Percentiles rank a stretch among this genome's conserved stretches.
These are phyloP conservation scores for Meiosimyza platycephala DNA, from an alignment of 2,888 invertebrate genomes.

Conservation along the genomic window DNA sequence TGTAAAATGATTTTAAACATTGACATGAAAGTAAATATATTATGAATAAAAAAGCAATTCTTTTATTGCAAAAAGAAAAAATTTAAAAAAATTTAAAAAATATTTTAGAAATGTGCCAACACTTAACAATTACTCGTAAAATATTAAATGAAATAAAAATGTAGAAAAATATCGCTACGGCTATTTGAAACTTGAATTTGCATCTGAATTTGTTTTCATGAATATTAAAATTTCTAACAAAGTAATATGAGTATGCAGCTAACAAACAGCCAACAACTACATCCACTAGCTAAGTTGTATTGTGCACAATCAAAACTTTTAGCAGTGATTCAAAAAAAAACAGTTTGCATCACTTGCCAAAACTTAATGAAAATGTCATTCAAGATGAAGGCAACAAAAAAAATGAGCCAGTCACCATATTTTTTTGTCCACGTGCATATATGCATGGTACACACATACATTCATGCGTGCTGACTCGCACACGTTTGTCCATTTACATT, in stretches of 20 bases:
- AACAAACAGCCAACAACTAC: background rate
- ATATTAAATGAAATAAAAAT: constrained; percentile 3
- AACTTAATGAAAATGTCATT: constrained; percentile 26
- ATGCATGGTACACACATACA: too few relatives aligned
- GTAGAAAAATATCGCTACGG: background rate
- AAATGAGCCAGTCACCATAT: too few relatives aligned
- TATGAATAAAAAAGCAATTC: background rate
- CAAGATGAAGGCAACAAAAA: constrained; percentile 1
- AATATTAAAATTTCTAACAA: constrained; percentile 7
- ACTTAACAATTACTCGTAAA: constrained; percentile 12
- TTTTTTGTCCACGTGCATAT: too few relatives aligned
- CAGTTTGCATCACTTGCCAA: constrained; percentile 18
- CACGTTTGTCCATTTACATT: too few relatives aligned
- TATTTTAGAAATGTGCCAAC: constrained; percentile 14
- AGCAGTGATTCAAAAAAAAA: constrained; percentile 1
- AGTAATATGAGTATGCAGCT: background rate
- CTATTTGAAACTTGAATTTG: background rate
- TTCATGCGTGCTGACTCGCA: too few relatives aligned
- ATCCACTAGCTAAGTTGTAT: too few relatives aligned
- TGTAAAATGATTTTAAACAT: constrained; percentile 14
- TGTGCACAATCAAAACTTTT: background rate
- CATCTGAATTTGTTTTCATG: constrained; percentile 17
- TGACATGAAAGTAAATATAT: background rate
- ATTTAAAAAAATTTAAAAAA: background rate
- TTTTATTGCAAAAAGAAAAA: background rate